A percentile compares a stretch with the other conserved stretches of the same genome.
phyloP scores from a whole-genome alignment of 1,140 invertebrate species.

The Dermatophagoides farinae region DNA sequence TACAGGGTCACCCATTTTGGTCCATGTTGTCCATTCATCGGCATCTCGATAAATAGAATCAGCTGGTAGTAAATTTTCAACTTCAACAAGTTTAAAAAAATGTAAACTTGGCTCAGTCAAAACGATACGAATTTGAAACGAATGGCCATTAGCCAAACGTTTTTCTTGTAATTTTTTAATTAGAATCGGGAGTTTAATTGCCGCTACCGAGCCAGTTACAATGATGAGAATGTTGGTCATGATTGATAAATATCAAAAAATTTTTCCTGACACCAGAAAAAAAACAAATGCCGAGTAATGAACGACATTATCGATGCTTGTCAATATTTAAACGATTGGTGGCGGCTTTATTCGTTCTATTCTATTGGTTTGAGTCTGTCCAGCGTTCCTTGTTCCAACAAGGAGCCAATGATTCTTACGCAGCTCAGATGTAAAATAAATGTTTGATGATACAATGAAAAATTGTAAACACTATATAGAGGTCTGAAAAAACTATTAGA shows the following conservation, averaged over 20 bases:
- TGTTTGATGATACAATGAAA: too few relatives aligned
- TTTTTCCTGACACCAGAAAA: background rate
- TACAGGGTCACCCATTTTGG: constrained; percentile 70
- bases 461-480: too few relatives aligned
- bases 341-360: too few relatives aligned
- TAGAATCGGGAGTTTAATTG: constrained; percentile 56
- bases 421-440: background rate
- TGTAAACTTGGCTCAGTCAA: constrained; percentile 64
- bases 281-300: background rate
- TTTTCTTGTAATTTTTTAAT: constrained; percentile 24
- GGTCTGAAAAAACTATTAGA: too few relatives aligned
- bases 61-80: constrained; percentile 32
- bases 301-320: background rate
- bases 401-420: background rate
- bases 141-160: background rate
- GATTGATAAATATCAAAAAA: background rate
- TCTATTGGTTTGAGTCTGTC: too few relatives aligned
- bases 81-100: constrained; percentile 39
- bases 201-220: constrained; percentile 75
- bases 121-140: constrained; percentile 33
- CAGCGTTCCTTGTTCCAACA: too few relatives aligned
- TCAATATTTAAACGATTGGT: background rate
- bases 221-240: constrained; percentile 41
- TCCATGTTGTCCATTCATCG: constrained; percentile 55
- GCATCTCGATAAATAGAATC: constrained; percentile 34